These are phyloP conservation scores for Acanthoscelides obtectus DNA, from an alignment of 2,888 invertebrate species.

Conservation along the genomic window DNA sequence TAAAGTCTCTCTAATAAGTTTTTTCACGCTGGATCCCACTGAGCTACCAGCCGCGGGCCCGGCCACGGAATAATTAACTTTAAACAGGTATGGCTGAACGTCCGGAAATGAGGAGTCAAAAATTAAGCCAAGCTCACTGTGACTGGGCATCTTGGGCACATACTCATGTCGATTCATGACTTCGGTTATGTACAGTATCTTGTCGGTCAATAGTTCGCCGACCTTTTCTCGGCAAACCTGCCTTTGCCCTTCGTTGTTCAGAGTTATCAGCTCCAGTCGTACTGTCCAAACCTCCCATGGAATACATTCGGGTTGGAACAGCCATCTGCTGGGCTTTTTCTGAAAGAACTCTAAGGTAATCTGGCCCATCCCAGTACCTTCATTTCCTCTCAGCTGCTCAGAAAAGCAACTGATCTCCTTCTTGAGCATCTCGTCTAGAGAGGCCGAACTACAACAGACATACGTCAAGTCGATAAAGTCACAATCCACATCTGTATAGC, in stretches of 20 bases:
- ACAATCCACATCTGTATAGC: conserved; percentile 95
- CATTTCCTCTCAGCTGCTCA: conserved; percentile 69
- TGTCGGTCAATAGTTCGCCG: conserved; percentile 84
- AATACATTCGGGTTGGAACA: conserved; percentile 84
- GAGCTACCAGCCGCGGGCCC: conserved; percentile 70
- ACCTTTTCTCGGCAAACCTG: conserved; percentile 84
- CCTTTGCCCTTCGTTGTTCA: conserved; percentile 82
- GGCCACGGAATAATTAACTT: conserved; percentile 78
- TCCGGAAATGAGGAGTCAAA: conserved; percentile 92
- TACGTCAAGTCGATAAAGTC: conserved; percentile 98
- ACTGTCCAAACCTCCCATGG: conserved; percentile 99
- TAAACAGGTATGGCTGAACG: conserved; percentile 95
- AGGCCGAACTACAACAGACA: conserved; percentile 87
- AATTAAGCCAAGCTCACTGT: conserved; percentile 86
- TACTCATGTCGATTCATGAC: conserved; percentile 95
- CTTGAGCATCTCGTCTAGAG: conserved; percentile 66
- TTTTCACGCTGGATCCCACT: conserved; percentile 85
- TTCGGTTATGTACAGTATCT: conserved; percentile 91
- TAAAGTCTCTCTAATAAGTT: conserved; percentile 82
- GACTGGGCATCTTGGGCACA: conserved; percentile 92
- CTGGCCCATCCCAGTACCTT: conserved; percentile 66
- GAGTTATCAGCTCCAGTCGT: conserved; percentile 79
- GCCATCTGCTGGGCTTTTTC: conserved; percentile 84
- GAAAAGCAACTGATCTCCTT: conserved; percentile 75
- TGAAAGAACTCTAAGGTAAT: conserved; percentile 95